These are phyloP conservation scores for Eremobia ochroleuca DNA, from an alignment of 2,888 invertebrate genomes.

Conservation along the genomic window DNA sequence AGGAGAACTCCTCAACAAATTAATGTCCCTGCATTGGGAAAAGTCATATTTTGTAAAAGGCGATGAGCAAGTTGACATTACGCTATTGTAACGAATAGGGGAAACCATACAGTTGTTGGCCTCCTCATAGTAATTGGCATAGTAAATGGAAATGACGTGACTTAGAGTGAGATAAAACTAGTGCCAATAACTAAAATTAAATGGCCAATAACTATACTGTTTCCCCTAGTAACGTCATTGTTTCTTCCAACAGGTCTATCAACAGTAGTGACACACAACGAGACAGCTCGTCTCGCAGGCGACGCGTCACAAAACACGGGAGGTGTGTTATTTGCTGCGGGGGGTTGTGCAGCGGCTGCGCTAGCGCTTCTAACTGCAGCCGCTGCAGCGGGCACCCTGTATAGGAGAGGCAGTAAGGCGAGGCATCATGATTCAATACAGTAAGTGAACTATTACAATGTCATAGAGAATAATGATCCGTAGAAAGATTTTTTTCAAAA, in stretches of 20 bases:
- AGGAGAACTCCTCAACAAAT: too few relatives aligned
- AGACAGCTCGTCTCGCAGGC: conserved; percentile 93
- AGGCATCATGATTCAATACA: conserved; percentile 93
- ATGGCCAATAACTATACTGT: too few relatives aligned
- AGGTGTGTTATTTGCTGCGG: conserved; percentile 94
- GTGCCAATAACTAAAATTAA: too few relatives aligned
- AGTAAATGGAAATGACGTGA: too few relatives aligned
- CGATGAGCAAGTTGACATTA: too few relatives aligned
- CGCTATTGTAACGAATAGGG: too few relatives aligned
- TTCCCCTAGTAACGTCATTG: not conserved
- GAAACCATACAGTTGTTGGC: too few relatives aligned
- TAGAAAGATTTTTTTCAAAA: not conserved
- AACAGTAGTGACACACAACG: conserved; percentile 92
- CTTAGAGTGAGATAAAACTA: too few relatives aligned
- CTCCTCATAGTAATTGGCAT: too few relatives aligned
- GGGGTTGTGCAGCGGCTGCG: conserved; percentile 95
- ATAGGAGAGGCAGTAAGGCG: conserved; percentile 92
- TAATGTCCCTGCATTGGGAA: too few relatives aligned
- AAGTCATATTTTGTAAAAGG: too few relatives aligned
- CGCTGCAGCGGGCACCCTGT: conserved; percentile 93
- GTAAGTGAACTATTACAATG: conserved; percentile 82
- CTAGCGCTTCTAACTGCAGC: conserved; percentile 92
- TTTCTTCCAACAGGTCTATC: conserved; percentile 78
- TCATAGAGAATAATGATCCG: not conserved
- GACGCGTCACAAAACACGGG: conserved; percentile 92